phyloP scores from a whole-genome alignment of 2,888 invertebrate genomes.

The Euzetes globulus region DNA sequence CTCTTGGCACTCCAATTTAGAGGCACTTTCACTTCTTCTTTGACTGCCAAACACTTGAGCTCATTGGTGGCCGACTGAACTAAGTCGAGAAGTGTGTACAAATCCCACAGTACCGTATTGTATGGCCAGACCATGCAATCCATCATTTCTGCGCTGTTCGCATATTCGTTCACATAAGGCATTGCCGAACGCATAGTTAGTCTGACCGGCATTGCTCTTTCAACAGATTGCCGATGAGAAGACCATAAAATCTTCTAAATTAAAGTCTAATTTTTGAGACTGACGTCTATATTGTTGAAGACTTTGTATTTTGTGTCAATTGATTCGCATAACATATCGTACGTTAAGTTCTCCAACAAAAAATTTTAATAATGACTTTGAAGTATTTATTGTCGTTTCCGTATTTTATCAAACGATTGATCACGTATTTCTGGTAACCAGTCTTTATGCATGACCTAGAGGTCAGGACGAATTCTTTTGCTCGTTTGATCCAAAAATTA shows the following conservation, averaged over 20 bases:
- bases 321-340: slow-evolving; percentile 65
- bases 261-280: slow-evolving; percentile 66
- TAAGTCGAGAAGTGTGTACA: slow-evolving; percentile 79
- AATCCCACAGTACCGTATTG: slow-evolving; percentile 94
- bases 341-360: slow-evolving; percentile 73
- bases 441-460: slow-evolving; percentile 81
- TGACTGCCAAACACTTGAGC: slow-evolving; percentile 91
- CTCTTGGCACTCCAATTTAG: slow-evolving; percentile 95
- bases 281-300: slow-evolving; percentile 70
- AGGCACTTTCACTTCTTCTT: slow-evolving; percentile 87
- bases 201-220: slow-evolving; percentile 89
- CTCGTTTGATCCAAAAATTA: no score
- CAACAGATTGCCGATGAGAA: slow-evolving; percentile 96
- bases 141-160: slow-evolving; percentile 71
- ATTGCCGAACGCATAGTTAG: slow-evolving; percentile 88
- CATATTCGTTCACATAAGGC: slow-evolving; percentile 93
- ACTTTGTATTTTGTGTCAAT: slow-evolving; percentile 73
- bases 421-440: slow-evolving; percentile 82
- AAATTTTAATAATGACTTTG: slow-evolving; percentile 57
- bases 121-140: slow-evolving; percentile 78
- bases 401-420: slow-evolving; percentile 58
- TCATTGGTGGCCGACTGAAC: slow-evolving; percentile 89
- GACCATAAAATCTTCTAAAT: slow-evolving; percentile 79
- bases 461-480: slow-evolving; percentile 48
- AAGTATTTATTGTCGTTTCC: slow-evolving; percentile 51